These are phyloP conservation scores for Mystacornis crossleyi DNA, from an alignment of 2,113 vertebrate species.

Conservation along the genomic window DNA sequence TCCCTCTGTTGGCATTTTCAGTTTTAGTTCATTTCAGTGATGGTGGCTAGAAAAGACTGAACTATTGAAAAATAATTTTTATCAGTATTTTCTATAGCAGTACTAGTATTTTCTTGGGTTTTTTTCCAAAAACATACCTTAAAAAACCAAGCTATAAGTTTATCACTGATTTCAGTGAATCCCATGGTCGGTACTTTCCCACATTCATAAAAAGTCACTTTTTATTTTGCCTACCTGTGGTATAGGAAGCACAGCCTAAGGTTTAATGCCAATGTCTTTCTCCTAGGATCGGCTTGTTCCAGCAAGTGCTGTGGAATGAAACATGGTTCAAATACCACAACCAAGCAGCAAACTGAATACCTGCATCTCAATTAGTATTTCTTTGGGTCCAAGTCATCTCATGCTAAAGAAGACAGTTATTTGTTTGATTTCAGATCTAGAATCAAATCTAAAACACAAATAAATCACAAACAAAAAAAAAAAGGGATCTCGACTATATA, in stretches of 20 bases:
- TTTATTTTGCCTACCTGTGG: background rate
- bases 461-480: background rate
- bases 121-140: background rate
- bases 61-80: background rate
- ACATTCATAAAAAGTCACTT: accelerated
- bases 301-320: background rate
- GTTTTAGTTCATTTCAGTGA: background rate
- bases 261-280: background rate
- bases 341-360: background rate
- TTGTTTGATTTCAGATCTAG: background rate
- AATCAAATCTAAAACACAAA: background rate
- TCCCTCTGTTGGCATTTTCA: background rate
- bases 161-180: background rate
- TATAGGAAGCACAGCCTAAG: background rate
- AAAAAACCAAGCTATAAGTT: background rate
- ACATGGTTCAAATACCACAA: background rate
- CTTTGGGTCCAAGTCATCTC: background rate
- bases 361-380: background rate
- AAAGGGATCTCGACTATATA: background rate
- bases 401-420: background rate
- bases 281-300: background rate
- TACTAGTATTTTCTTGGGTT: background rate
- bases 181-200: background rate
- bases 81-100: background rate
- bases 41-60: background rate